Evolutionary conservation across 2,797 vertebrate genomes (phyloP).

Genomic region (Luscinia megarhynchos): DNA sequence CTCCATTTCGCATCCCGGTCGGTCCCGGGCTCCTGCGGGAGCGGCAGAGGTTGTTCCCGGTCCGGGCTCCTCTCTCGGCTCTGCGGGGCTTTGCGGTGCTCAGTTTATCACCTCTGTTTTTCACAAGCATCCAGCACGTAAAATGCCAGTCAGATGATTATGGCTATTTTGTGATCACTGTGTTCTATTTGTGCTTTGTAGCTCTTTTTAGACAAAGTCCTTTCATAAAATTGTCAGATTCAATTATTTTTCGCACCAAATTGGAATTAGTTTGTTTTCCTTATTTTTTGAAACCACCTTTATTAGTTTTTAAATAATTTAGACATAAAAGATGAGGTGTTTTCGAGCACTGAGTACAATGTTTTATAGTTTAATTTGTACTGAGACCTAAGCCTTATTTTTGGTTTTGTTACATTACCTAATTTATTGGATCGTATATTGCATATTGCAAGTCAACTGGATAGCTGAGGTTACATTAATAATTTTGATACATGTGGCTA

Average conservation of each 20-base stretch:
- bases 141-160: background rate
- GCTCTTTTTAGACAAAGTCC: background rate
- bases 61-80: background rate
- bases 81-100: background rate
- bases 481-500: constrained; percentile 75
- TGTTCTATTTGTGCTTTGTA: background rate
- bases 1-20: too few species aligned
- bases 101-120: constrained; percentile 1
- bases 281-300: constrained; percentile 37
- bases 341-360: constrained; percentile 11
- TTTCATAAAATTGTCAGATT: constrained; percentile 43
- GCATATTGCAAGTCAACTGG: constrained; percentile 51
- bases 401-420: constrained; percentile 50
- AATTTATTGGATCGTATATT: constrained; percentile 74
- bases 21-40: too few species aligned
- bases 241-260: constrained; percentile 31
- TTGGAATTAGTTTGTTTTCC: constrained; percentile 6
- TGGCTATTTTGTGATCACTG: background rate
- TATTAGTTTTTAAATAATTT: constrained; percentile 51
- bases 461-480: constrained; percentile 64
- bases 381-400: constrained; percentile 34
- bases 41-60: too few species aligned
- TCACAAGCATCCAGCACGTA: background rate
- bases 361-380: constrained; percentile 77
- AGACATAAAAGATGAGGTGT: constrained; percentile 32